Evolutionary conservation across 2,113 vertebrate genomes (phyloP).

Genomic region (Glaucidium brasilianum): DNA sequence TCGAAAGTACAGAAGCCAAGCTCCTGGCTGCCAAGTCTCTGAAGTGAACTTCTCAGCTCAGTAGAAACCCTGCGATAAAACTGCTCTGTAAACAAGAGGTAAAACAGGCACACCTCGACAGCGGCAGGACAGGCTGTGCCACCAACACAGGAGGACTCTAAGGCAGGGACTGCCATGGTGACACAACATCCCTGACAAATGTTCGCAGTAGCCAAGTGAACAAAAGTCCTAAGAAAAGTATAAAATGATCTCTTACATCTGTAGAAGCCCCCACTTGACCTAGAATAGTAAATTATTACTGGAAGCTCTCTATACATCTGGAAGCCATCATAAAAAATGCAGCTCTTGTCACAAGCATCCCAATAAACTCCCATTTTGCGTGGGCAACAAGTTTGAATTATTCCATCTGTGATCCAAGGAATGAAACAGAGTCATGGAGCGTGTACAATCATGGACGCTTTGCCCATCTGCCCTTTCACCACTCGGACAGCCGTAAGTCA

Average conservation of each 20-base stretch:
- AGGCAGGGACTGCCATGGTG: not conserved
- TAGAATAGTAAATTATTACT: not conserved
- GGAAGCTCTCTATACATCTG: not conserved
- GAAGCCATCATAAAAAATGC: not conserved
- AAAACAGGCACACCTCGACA: not conserved
- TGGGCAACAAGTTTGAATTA: not conserved
- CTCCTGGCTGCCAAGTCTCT: not conserved
- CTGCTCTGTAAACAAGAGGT: not conserved
- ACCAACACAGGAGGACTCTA: not conserved
- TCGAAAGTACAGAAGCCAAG: not conserved
- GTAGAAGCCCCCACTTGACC: not conserved
- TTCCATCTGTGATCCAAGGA: not conserved
- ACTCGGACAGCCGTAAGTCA: not conserved
- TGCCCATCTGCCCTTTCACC: not conserved
- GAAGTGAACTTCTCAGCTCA: not conserved
- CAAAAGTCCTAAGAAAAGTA: not conserved
- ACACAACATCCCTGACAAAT: not conserved
- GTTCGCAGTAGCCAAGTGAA: not conserved
- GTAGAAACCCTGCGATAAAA: not conserved
- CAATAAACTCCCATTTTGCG: not conserved
- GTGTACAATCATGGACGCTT: no score
- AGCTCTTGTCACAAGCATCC: not conserved
- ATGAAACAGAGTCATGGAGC: accelerated
- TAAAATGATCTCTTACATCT: not conserved
- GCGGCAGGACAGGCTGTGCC: not conserved